Base-by-base conservation (phyloP, 2,113 vertebrate species). In the Cariama cristata region DNA sequence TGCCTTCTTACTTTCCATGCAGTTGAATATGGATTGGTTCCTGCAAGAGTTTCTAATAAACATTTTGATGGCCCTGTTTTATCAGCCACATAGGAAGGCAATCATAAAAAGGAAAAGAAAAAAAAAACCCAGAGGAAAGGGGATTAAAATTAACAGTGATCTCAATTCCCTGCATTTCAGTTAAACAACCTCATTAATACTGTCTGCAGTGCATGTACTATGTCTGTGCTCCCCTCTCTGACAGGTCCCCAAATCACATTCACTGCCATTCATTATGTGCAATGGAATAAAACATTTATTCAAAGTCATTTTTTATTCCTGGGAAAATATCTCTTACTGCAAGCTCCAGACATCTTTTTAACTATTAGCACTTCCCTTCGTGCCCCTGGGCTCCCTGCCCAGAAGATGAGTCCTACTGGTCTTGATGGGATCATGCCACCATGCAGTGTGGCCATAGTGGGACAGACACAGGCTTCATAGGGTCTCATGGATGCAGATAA, bases 261-360 rank as follows among this genome's bases (percentile, higher is more conserved):
- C 87, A 35, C 53, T 92, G 90, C 92, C 92, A 96, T 97, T 97
- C 90, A 88, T 96, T 93, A 97, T 92, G 74, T 92, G 92, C 74
- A 86, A 59, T 26, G 71, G 87, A 85, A 97, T 97, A 95, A 97
- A 97, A 94, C 79, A 93, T 97, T 97, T 92, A 96, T 97, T 94
- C 87, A 60, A 72, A 95, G 87, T 96, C 90, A 97, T 97, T 90
- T 97, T 97, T 97, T 97, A 97, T 97, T 97, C 92, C 53, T 85
- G 50, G 62, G 94, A 63, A 93, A 94, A 86, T 93, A 92, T 75
- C 96, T 96, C 88, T 97, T 97, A 95, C 93, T 96, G 92, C 74
- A 91, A 88, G 59, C 38, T 90, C 45, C 71, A 86, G 92, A 95
- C 87, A 73, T 66, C 67, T 86, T 79, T 86, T 94, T 82, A 86